Evolutionary conservation across 2,113 vertebrate genomes (phyloP).

Genomic region (Sciurus niger): DNA sequence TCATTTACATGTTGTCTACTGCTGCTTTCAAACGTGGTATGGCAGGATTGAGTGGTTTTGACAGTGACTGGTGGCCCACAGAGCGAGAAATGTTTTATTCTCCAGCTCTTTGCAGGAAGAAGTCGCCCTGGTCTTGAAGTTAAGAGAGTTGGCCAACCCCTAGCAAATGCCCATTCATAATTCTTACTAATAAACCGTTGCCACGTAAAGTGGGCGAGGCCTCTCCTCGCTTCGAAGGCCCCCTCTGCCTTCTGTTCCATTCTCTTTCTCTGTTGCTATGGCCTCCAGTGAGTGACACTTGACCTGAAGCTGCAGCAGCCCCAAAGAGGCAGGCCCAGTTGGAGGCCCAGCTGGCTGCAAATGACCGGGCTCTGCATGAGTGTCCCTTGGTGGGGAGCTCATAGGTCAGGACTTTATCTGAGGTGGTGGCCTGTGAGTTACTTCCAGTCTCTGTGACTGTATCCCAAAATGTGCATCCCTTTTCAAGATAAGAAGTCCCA

Average conservation of each 20-base stretch:
- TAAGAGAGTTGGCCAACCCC: background rate
- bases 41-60: background rate
- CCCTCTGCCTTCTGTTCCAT: background rate
- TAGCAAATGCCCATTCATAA: no score
- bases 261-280: background rate
- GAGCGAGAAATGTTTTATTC: background rate
- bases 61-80: background rate
- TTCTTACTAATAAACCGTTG: background rate
- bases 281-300: background rate
- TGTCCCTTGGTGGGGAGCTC: background rate
- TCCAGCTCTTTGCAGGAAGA: background rate
- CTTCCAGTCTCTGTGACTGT: background rate
- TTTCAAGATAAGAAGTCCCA: background rate
- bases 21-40: rapidly evolving
- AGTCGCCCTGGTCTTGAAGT: background rate
- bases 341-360: background rate
- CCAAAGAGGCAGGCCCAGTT: background rate
- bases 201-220: rapidly evolving
- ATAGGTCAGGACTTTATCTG: background rate
- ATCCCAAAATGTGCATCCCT: background rate
- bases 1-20: background rate
- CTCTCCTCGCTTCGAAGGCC: background rate
- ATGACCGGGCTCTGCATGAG: background rate
- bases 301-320: background rate
- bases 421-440: background rate